phyloP scores from a whole-genome alignment of 2,797 vertebrate species.

The Nasua narica region DNA sequence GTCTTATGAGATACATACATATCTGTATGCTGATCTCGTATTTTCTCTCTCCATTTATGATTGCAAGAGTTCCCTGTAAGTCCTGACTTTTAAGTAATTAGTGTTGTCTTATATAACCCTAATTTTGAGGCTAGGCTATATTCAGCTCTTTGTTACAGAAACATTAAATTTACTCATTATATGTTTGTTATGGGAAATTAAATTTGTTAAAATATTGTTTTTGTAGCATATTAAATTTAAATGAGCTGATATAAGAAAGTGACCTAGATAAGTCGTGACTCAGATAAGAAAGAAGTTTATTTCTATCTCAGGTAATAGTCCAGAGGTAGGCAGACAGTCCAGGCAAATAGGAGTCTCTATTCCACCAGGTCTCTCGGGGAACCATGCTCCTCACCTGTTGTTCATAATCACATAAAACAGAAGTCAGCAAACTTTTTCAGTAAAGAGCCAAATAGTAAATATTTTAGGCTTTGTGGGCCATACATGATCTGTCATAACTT shows the following conservation, averaged over 20 bases:
- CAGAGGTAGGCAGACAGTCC: not conserved
- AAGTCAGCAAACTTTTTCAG: not conserved
- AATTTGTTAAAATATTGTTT: conserved; percentile 15
- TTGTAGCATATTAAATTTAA: not conserved
- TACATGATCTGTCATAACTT: not conserved
- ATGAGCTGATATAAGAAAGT: not conserved
- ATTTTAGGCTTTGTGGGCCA: not conserved
- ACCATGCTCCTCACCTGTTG: not conserved
- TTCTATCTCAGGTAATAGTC: not conserved
- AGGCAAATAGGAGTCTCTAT: not conserved
- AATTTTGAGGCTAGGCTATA: not conserved
- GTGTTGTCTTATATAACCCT: not conserved
- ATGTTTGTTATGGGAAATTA: not conserved
- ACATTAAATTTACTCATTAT: conserved; percentile 30
- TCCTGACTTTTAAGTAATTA: not conserved
- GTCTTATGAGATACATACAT: not conserved
- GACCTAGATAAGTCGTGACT: not conserved
- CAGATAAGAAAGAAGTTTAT: not conserved
- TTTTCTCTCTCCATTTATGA: conserved; percentile 18
- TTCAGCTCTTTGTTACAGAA: conserved; percentile 3
- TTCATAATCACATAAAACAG: not conserved
- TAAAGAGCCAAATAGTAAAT: not conserved
- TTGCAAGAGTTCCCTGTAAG: not conserved
- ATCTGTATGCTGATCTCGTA: not conserved
- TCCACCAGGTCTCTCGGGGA: not conserved